A percentile compares a stretch with the other conserved stretches of the same genome.
Conservation (phyloP, 2,113 vertebrate genomes). For the Pycnonotus jocosus region DNA sequence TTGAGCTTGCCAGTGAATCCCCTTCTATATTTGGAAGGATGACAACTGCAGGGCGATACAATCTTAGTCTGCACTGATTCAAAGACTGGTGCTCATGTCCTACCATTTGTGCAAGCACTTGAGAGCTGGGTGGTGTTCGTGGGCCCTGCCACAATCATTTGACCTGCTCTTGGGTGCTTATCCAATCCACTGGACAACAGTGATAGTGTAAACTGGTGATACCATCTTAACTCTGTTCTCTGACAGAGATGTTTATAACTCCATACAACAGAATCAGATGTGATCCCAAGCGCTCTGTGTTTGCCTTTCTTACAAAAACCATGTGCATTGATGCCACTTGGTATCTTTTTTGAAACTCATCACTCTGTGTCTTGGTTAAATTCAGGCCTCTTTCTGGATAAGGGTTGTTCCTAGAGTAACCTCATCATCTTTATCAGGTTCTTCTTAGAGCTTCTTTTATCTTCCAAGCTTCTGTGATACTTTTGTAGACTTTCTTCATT, state of each 20-base stretch:
- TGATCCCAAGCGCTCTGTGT: neutral
- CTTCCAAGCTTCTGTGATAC: neutral
- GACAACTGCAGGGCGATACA: neutral
- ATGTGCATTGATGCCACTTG: neutral
- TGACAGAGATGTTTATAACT: neutral
- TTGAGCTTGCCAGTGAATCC: conserved; percentile 39
- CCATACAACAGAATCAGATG: neutral
- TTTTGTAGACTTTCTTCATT: neutral
- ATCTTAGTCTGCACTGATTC: neutral
- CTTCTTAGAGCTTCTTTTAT: neutral
- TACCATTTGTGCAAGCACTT: neutral
- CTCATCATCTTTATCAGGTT: neutral
- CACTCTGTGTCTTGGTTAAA: neutral
- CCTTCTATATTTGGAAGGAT: conserved; percentile 47
- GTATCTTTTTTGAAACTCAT: neutral
- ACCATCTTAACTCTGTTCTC: neutral
- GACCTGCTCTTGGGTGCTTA: neutral
- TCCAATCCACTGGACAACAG: neutral
- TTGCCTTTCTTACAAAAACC: neutral
- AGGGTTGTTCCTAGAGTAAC: neutral
- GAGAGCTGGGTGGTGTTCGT: neutral
- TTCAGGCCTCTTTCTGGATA: neutral
- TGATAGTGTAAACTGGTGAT: neutral
- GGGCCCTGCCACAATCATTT: rapidly evolving
- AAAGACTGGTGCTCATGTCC: neutral